phyloP scores from a whole-genome alignment of 2,888 invertebrate genomes.

The Empis livida region DNA sequence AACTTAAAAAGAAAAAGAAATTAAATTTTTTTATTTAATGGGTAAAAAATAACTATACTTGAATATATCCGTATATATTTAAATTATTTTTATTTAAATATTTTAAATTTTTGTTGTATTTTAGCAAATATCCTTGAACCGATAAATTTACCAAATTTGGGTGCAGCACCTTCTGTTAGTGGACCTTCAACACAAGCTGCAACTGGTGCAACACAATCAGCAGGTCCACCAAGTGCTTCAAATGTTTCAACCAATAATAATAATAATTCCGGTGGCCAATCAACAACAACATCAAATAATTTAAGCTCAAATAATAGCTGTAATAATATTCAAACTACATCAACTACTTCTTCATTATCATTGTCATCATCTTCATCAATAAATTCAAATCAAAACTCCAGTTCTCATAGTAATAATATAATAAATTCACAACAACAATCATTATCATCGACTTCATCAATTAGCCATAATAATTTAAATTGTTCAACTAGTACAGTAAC shows the following conservation, averaged over 20 bases:
- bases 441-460: constrained; percentile 13
- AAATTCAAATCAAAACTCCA: not conserved
- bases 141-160: constrained; percentile 44
- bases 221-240: constrained; percentile 10
- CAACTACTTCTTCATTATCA: not conserved
- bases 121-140: constrained; percentile 45
- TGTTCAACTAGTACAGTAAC: constrained; percentile 6
- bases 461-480: constrained; percentile 8
- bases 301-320: not conserved
- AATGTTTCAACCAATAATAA: constrained; percentile 7
- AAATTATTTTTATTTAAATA: constrained; percentile 45
- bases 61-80: too few species aligned
- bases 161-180: constrained; percentile 23
- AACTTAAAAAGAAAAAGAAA: too few species aligned
- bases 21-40: too few species aligned
- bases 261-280: constrained; percentile 1
- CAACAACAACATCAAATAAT: constrained; percentile 7
- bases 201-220: constrained; percentile 12
- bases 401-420: constrained; percentile 12
- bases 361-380: too few species aligned
- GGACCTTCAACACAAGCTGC: constrained; percentile 16
- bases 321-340: constrained; percentile 6
- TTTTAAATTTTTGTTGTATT: constrained; percentile 37
- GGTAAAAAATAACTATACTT: too few species aligned
- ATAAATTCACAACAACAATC: constrained; percentile 12